These are phyloP conservation scores for Alectura lathami DNA, from an alignment of 2,113 vertebrate genomes.

Conservation along the genomic window DNA sequence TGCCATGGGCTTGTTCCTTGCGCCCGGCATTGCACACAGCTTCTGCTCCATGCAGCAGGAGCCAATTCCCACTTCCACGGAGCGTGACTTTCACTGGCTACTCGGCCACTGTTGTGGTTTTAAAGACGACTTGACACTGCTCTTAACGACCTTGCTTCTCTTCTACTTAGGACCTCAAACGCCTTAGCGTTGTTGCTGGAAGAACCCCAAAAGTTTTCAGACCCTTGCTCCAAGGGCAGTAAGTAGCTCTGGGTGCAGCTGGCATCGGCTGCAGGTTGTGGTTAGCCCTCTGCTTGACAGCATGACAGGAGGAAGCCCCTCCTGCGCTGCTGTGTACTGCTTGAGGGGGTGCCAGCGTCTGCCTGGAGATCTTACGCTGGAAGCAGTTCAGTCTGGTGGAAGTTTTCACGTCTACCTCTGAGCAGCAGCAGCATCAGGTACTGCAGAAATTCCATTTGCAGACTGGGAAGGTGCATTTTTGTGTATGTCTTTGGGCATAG, in stretches of 20 bases:
- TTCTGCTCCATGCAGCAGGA: neutral
- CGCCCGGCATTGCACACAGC: neutral
- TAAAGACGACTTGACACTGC: neutral
- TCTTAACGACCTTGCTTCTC: neutral
- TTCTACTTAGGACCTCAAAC: neutral
- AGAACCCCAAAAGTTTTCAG: neutral
- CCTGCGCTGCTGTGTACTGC: neutral
- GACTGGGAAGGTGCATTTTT: neutral
- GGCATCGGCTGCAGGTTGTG: neutral
- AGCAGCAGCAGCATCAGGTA: neutral
- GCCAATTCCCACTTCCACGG: neutral
- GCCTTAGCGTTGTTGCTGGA: neutral
- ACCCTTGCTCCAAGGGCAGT: neutral
- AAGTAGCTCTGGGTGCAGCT: neutral
- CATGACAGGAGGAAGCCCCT: neutral
- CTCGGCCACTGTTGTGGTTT: neutral
- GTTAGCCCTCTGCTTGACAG: neutral
- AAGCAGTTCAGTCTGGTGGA: neutral
- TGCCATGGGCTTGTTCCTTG: fast-evolving
- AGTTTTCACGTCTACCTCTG: neutral
- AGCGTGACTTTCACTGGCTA: fast-evolving
- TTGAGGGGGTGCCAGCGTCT: neutral
- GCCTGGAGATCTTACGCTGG: neutral
- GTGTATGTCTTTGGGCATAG: neutral
- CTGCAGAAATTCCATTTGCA: neutral